Evolutionary conservation across 2,113 vertebrate species (phyloP).

Genomic region (Indri indri): DNA sequence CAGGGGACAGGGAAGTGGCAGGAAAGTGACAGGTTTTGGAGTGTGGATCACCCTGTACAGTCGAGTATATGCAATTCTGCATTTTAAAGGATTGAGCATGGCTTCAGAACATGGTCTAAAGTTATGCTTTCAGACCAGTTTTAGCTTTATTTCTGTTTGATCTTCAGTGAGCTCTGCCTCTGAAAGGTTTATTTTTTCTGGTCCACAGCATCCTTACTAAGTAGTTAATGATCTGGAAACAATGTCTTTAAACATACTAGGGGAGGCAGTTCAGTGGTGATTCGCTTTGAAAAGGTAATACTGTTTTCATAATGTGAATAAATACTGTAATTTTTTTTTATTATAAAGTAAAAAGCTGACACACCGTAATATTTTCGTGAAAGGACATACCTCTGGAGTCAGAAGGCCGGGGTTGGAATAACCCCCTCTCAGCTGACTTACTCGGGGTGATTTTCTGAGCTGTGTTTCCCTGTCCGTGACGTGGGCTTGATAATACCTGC

Average conservation of each 20-base stretch:
- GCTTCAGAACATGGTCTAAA: slow-evolving; percentile 31
- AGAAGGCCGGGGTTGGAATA: background rate
- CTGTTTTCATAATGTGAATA: slow-evolving; percentile 22
- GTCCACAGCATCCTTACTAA: slow-evolving; percentile 61
- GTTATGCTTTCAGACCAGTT: slow-evolving; percentile 40
- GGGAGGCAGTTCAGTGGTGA: background rate
- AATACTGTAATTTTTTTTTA: background rate
- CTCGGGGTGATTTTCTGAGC: slow-evolving; percentile 26
- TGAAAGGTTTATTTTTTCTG: slow-evolving; percentile 53
- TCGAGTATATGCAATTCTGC: background rate
- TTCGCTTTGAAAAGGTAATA: slow-evolving; percentile 45
- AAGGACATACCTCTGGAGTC: background rate
- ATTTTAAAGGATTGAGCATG: slow-evolving; percentile 14
- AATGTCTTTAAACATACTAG: slow-evolving; percentile 56
- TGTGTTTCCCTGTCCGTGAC: background rate
- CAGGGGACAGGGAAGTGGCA: background rate
- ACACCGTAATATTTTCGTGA: background rate
- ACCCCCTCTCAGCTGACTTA: background rate
- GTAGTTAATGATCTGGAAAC: slow-evolving; percentile 70
- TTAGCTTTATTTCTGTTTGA: slow-evolving; percentile 65
- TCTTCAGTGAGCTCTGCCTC: slow-evolving; percentile 22
- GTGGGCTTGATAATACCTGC: background rate
- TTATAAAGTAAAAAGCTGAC: background rate
- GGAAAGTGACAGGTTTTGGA: background rate
- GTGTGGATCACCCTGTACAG: background rate